phyloP scores from a whole-genome alignment of 2,113 vertebrate genomes.

The Xenopus tropicalis region DNA sequence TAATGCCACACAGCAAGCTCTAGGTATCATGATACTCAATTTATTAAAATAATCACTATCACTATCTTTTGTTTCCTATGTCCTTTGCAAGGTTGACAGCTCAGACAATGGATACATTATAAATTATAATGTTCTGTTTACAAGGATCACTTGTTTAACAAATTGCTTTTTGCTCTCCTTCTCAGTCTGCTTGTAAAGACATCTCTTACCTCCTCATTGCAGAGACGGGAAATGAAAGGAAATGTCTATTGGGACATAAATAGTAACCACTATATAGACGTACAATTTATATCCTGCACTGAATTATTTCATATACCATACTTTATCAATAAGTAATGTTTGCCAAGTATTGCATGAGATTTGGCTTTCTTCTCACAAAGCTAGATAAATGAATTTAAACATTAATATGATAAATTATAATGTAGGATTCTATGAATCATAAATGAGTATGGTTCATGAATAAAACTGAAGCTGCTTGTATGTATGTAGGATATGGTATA shows the following conservation, averaged over 20 bases:
- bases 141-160: constrained; percentile 5
- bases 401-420: too few relatives aligned
- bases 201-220: neutral
- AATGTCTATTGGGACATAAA: neutral
- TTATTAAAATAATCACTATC: neutral
- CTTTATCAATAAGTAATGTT: too few relatives aligned
- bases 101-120: neutral
- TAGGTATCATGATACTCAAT: neutral
- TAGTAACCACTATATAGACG: neutral
- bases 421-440: too few relatives aligned
- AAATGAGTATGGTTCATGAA: too few relatives aligned
- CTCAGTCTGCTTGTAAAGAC: neutral
- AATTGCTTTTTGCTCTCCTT: neutral
- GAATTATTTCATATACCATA: neutral
- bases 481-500: too few relatives aligned
- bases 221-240: neutral
- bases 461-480: too few relatives aligned
- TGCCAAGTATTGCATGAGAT: too few relatives aligned
- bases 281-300: too few relatives aligned
- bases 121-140: neutral
- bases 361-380: too few relatives aligned
- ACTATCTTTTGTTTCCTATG: neutral
- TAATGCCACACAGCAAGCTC: neutral
- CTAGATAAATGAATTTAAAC: too few relatives aligned
- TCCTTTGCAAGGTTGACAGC: neutral